Conservation (phyloP, 2,113 vertebrate genomes). For the Etheostoma cragini region DNA sequence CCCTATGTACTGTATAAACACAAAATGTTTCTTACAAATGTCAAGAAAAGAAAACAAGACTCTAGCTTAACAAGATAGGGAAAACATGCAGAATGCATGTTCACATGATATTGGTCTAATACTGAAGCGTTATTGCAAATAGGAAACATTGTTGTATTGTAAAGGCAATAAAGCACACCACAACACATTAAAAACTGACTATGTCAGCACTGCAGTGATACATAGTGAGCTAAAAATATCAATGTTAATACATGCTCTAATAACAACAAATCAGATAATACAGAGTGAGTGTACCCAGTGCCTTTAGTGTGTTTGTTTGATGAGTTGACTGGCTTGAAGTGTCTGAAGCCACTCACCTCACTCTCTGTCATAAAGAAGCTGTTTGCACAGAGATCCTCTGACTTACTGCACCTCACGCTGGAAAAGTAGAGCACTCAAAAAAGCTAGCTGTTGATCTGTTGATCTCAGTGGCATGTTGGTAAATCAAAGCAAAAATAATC, state of each 20-base stretch:
- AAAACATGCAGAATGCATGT: conserved; percentile 50
- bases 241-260: conserved; percentile 72
- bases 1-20: conserved; percentile 78
- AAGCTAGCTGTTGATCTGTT: conserved; percentile 73
- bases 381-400: conserved; percentile 84
- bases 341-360: conserved; percentile 79
- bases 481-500: conserved; percentile 77
- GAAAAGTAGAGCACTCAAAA: conserved; percentile 72
- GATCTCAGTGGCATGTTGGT: conserved; percentile 76
- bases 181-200: conserved; percentile 3
- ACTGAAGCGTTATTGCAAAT: background rate
- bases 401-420: conserved; percentile 74
- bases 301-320: conserved; percentile 80
- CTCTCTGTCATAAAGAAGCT: conserved; percentile 83
- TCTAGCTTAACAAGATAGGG: conserved; percentile 38
- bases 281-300: conserved; percentile 67
- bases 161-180: background rate
- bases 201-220: conserved; percentile 17
- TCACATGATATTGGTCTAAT: conserved; percentile 46
- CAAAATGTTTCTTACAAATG: conserved; percentile 68
- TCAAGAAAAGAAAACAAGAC: conserved; percentile 64
- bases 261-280: conserved; percentile 69
- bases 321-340: conserved; percentile 79
- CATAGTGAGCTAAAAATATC: conserved; percentile 57
- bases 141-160: background rate